These are phyloP conservation scores for Hartigia nigra DNA, from an alignment of 2,888 invertebrate genomes.

Conservation along the genomic window DNA sequence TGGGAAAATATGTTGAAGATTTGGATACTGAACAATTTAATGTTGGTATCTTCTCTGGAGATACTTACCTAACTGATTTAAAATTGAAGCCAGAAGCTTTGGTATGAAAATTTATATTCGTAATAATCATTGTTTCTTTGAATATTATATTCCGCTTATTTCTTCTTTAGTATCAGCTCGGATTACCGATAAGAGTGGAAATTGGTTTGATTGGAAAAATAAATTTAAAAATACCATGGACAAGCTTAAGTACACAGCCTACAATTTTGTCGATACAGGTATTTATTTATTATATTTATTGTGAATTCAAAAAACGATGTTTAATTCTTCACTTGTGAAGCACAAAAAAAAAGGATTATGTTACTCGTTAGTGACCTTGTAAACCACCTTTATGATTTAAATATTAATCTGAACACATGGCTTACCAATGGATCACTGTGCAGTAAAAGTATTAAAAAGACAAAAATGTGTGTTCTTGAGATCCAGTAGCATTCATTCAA, in stretches of 20 bases:
- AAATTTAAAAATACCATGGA: conserved; percentile 82
- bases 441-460: background rate
- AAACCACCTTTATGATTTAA: background rate
- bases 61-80: conserved; percentile 81
- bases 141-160: conserved; percentile 7
- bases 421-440: background rate
- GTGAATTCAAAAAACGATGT: background rate
- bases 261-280: conserved; percentile 78
- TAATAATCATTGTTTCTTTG: background rate
- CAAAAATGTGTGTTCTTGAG: background rate
- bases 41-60: conserved; percentile 85
- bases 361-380: background rate
- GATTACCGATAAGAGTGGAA: conserved; percentile 84
- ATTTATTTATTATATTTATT: conserved; percentile 9
- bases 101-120: conserved; percentile 68
- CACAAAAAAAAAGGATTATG: background rate
- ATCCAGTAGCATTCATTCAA: conserved; percentile 7
- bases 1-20: conserved; percentile 86
- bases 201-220: conserved; percentile 83
- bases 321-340: background rate
- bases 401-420: background rate
- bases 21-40: conserved; percentile 86
- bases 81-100: conserved; percentile 84
- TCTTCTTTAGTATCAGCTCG: conserved; percentile 79
- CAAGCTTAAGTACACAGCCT: conserved; percentile 79